These are phyloP conservation scores for Caenorhabditis sp. DNA, from an alignment of 2,888 invertebrate genomes.

Conservation along the genomic window DNA sequence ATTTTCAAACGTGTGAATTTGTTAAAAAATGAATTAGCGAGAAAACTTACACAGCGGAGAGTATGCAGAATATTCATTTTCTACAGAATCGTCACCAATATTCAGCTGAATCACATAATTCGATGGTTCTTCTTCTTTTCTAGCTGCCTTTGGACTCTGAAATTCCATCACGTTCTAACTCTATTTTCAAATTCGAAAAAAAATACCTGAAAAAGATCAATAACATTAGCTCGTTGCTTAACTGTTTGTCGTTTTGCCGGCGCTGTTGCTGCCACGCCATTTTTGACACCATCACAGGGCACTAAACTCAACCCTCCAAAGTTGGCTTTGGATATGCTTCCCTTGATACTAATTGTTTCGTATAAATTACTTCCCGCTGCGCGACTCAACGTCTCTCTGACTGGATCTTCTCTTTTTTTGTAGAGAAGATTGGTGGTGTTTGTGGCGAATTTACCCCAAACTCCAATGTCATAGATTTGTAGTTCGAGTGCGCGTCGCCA, in stretches of 20 bases:
- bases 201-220: slow-evolving; percentile 47
- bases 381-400: slow-evolving; percentile 48
- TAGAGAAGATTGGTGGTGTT: slow-evolving; percentile 37
- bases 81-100: slow-evolving; percentile 27
- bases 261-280: slow-evolving; percentile 32
- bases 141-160: slow-evolving; percentile 6
- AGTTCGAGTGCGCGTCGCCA: slow-evolving; percentile 49
- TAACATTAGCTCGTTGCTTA: slow-evolving; percentile 48
- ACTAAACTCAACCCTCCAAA: slow-evolving; percentile 34
- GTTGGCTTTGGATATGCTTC: slow-evolving; percentile 30
- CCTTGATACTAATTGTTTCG: slow-evolving; percentile 51
- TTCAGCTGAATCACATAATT: slow-evolving; percentile 38
- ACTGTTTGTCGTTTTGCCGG: slow-evolving; percentile 40
- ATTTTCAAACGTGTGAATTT: neutral
- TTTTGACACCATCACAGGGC: slow-evolving; percentile 22
- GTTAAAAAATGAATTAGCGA: too few relatives aligned
- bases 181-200: neutral
- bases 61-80: slow-evolving; percentile 37
- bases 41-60: slow-evolving; percentile 34
- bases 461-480: slow-evolving; percentile 52
- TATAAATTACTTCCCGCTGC: slow-evolving; percentile 50
- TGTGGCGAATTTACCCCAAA: slow-evolving; percentile 55
- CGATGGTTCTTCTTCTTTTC: slow-evolving; percentile 18
- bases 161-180: too few relatives aligned
- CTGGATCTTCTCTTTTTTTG: slow-evolving; percentile 46